Conservation (phyloP, 2,888 invertebrate species). For the Rhagium mordax region DNA sequence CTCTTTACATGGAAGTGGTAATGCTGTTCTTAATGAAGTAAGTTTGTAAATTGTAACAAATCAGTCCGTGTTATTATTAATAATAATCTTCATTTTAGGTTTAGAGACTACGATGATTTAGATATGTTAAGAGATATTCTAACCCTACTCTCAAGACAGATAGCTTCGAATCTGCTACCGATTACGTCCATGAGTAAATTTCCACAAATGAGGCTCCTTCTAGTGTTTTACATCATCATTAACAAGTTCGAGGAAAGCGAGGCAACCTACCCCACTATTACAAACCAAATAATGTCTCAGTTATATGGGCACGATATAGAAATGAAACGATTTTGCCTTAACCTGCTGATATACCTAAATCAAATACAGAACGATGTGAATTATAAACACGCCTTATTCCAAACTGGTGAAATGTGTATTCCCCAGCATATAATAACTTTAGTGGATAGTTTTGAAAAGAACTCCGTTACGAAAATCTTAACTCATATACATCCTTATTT, state of each 20-base stretch:
- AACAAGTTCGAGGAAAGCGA: conserved; percentile 58
- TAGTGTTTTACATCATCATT: conserved; percentile 56
- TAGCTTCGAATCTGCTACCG: conserved; percentile 38
- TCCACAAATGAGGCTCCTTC: conserved; percentile 49
- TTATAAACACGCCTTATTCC: conserved; percentile 54
- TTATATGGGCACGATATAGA: conserved; percentile 51
- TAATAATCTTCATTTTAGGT: conserved; percentile 40
- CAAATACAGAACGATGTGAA: conserved; percentile 46
- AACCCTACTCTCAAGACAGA: conserved; percentile 46
- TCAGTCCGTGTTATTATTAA: neutral
- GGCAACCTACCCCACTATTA: conserved; percentile 54
- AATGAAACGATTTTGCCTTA: conserved; percentile 56
- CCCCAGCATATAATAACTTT: conserved; percentile 49
- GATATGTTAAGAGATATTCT: conserved; percentile 52
- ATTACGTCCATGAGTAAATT: conserved; percentile 49
- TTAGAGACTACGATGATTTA: conserved; percentile 48
- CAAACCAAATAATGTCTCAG: conserved; percentile 54
- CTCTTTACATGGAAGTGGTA: conserved; percentile 64
- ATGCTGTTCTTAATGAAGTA: conserved; percentile 57
- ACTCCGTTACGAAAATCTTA: conserved; percentile 52
- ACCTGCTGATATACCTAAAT: conserved; percentile 58
- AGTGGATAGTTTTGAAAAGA: conserved; percentile 51
- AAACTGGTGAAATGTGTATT: conserved; percentile 55
- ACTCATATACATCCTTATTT: conserved; percentile 55
- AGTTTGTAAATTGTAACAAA: conserved; percentile 43